Evolutionary conservation across 2,888 invertebrate genomes (phyloP).

Genomic region (Megalurothrips usitatus): DNA sequence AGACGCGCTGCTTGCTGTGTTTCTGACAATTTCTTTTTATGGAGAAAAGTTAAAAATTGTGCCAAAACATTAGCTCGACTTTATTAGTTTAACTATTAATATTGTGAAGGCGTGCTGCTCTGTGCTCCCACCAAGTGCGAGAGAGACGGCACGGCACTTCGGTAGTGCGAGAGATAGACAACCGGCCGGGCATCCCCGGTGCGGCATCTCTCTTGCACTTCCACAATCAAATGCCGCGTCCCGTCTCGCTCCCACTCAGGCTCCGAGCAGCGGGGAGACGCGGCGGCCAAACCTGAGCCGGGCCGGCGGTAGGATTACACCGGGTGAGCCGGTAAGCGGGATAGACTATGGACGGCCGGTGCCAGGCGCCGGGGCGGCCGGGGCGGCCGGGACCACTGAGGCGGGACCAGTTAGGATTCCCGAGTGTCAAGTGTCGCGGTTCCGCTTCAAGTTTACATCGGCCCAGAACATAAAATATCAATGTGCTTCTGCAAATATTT

Average conservation of each 20-base stretch:
- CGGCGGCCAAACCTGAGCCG: not conserved
- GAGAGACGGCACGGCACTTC: too few relatives aligned
- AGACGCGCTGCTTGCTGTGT: too few relatives aligned
- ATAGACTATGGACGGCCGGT: not conserved
- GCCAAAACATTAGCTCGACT: too few relatives aligned
- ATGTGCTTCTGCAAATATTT: constrained; percentile 18
- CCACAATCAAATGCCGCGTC: too few relatives aligned
- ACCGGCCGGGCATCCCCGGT: too few relatives aligned
- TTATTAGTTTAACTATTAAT: too few relatives aligned
- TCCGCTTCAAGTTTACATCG: not conserved
- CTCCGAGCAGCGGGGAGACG: not conserved
- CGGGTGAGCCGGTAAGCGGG: not conserved
- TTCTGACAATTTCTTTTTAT: too few relatives aligned
- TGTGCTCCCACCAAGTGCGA: too few relatives aligned
- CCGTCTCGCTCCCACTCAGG: not conserved
- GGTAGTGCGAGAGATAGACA: too few relatives aligned
- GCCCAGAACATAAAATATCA: constrained; percentile 12
- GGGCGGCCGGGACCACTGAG: not conserved
- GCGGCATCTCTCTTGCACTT: too few relatives aligned
- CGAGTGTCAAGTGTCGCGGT: not conserved
- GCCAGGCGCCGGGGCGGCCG: not conserved
- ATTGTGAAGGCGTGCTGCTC: too few relatives aligned
- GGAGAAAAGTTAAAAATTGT: too few relatives aligned
- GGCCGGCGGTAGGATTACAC: not conserved
- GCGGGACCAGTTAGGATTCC: not conserved